These are phyloP conservation scores for Pteropus alecto DNA, from an alignment of 2,113 vertebrate genomes.

Conservation along the genomic window DNA sequence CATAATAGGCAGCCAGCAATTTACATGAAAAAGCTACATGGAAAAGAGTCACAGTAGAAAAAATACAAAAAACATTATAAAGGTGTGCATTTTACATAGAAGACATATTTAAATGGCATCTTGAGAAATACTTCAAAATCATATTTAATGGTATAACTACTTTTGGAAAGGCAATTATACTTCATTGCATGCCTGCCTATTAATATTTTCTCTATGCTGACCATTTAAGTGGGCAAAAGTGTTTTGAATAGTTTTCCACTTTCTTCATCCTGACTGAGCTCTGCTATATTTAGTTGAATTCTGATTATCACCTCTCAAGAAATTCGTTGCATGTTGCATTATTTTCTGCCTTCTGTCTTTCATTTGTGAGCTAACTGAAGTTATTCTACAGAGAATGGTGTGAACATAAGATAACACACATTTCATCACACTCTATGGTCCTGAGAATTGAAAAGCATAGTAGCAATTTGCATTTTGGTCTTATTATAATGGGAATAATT, in stretches of 20 bases:
- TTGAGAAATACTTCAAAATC: slow-evolving; percentile 49
- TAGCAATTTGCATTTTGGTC: not conserved
- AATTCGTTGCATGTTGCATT: not conserved
- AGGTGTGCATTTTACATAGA: slow-evolving; percentile 10
- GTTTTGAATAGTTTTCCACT: slow-evolving; percentile 37
- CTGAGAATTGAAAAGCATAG: not conserved
- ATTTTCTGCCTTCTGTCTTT: slow-evolving; percentile 4
- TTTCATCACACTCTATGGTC: not conserved
- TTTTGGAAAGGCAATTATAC: slow-evolving; percentile 46
- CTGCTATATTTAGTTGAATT: not conserved
- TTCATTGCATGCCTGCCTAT: not conserved
- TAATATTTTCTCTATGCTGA: slow-evolving; percentile 26
- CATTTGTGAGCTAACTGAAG: not conserved
- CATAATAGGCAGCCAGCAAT: slow-evolving; percentile 3
- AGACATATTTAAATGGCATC: slow-evolving; percentile 7
- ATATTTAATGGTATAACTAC: slow-evolving; percentile 29
- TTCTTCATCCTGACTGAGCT: not conserved
- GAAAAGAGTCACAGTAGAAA: not conserved
- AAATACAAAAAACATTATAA: slow-evolving; percentile 40
- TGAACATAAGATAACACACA: not conserved
- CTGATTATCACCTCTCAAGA: slow-evolving; percentile 44
- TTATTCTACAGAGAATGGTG: slow-evolving; percentile 2
- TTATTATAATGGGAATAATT: not conserved
- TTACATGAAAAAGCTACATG: slow-evolving; percentile 34
- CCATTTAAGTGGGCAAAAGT: slow-evolving; percentile 11